phyloP scores from a whole-genome alignment of 2,113 vertebrate species.

The Cebidichthys violaceus region DNA sequence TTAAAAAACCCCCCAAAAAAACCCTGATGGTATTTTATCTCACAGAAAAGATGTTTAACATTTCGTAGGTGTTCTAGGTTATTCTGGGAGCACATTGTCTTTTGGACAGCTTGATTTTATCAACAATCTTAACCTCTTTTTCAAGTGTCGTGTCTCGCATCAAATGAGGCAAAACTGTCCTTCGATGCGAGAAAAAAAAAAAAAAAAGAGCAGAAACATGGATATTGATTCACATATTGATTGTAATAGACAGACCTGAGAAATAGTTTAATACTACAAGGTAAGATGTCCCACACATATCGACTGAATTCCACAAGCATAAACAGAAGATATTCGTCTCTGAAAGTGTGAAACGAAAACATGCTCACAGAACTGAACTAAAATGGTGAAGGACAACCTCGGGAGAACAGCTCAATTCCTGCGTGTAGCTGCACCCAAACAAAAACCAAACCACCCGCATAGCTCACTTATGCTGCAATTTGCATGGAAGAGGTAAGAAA shows the following conservation, averaged over 20 bases:
- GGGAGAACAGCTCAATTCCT: neutral
- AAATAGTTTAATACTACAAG: neutral
- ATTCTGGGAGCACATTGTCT: neutral
- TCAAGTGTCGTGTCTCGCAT: neutral
- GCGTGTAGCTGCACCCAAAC: neutral
- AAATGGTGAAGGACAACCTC: neutral
- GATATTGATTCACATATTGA: constrained; percentile 28
- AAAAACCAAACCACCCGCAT: constrained; percentile 17
- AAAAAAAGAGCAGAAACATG: neutral
- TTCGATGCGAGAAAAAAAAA: neutral
- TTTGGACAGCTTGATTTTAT: neutral
- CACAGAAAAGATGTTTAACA: neutral
- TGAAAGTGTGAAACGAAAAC: neutral
- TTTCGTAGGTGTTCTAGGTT: neutral
- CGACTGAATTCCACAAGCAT: neutral
- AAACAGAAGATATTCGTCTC: neutral
- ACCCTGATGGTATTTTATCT: neutral
- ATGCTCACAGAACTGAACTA: neutral
- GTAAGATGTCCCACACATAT: neutral
- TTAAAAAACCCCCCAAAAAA: neutral
- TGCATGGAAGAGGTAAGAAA: constrained; percentile 4
- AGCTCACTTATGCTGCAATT: constrained; percentile 15
- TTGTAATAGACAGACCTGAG: neutral
- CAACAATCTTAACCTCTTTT: neutral
- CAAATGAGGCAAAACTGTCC: neutral